These are phyloP conservation scores for Protosalanx chinensis DNA, from an alignment of 2,797 vertebrate genomes.

Conservation along the genomic window DNA sequence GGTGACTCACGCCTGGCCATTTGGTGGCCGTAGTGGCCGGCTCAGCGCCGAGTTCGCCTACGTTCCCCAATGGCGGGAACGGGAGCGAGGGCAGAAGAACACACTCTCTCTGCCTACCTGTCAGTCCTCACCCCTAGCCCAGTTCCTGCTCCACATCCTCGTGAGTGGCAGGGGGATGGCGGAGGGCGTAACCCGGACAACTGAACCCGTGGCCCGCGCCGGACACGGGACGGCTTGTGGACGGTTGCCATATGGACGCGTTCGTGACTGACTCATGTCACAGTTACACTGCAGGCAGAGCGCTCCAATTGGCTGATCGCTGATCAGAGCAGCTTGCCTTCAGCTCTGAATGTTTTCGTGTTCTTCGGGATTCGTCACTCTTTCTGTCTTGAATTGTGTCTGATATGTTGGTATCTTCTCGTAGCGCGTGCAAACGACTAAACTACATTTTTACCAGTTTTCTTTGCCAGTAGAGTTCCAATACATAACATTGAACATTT, in stretches of 20 bases:
- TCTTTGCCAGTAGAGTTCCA: neutral
- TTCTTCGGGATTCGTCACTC: neutral
- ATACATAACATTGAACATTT: neutral
- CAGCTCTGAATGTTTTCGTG: slow-evolving; percentile 12
- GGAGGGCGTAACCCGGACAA: slow-evolving; percentile 12
- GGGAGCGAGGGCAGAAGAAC: neutral
- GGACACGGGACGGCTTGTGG: slow-evolving; percentile 23
- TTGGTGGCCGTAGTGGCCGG: neutral
- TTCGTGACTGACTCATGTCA: slow-evolving; percentile 25
- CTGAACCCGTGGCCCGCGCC: slow-evolving; percentile 14
- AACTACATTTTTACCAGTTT: neutral
- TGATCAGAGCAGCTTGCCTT: slow-evolving; percentile 9
- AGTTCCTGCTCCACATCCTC: neutral
- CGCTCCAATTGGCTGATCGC: slow-evolving; percentile 13
- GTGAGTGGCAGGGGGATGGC: slow-evolving; percentile 8
- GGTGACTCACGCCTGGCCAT: neutral
- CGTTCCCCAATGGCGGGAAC: neutral
- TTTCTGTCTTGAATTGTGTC: slow-evolving; percentile 14
- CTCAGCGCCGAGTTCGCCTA: neutral
- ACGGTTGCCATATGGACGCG: slow-evolving; percentile 25
- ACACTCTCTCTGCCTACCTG: neutral
- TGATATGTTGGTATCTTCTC: neutral
- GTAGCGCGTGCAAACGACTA: neutral
- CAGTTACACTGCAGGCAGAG: slow-evolving; percentile 14
- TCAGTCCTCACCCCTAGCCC: neutral